Evolutionary conservation across 1,140 invertebrate species (phyloP).

Genomic region (Venustaconcha ellipsiformis): DNA sequence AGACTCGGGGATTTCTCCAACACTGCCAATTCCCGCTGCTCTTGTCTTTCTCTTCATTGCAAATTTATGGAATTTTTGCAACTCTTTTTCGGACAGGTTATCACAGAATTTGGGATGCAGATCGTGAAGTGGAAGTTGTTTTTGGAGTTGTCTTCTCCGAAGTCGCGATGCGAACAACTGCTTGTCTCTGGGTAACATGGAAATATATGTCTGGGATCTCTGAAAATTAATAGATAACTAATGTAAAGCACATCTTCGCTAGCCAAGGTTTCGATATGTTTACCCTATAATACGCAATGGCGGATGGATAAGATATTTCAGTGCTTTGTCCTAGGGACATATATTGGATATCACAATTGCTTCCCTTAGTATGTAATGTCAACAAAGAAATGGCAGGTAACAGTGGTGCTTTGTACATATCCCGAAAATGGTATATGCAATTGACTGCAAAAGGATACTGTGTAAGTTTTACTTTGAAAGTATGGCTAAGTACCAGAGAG

Average conservation of each 20-base stretch:
- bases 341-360: too few species aligned
- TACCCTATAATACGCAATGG: background rate
- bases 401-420: too few species aligned
- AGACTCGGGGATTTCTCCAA: slow-evolving; percentile 80
- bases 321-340: too few species aligned
- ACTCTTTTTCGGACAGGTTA: slow-evolving; percentile 88
- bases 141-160: slow-evolving; percentile 90
- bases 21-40: slow-evolving; percentile 90
- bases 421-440: too few species aligned
- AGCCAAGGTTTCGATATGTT: background rate
- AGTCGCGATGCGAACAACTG: slow-evolving; percentile 97
- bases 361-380: too few species aligned
- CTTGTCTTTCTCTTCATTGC: slow-evolving; percentile 85
- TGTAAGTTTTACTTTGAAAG: too few species aligned
- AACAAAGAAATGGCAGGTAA: too few species aligned
- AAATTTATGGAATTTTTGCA: slow-evolving; percentile 80
- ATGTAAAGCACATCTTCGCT: background rate
- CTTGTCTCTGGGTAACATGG: slow-evolving; percentile 93
- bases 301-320: background rate
- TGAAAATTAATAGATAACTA: slow-evolving; percentile 48
- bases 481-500: too few species aligned
- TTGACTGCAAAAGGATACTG: too few species aligned
- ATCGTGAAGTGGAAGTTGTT: slow-evolving; percentile 96
- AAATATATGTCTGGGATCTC: slow-evolving; percentile 97
- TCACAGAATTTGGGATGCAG: slow-evolving; percentile 92